Evolutionary conservation across 2,888 invertebrate genomes (phyloP).

Genomic region (Microctonus brassicae): DNA sequence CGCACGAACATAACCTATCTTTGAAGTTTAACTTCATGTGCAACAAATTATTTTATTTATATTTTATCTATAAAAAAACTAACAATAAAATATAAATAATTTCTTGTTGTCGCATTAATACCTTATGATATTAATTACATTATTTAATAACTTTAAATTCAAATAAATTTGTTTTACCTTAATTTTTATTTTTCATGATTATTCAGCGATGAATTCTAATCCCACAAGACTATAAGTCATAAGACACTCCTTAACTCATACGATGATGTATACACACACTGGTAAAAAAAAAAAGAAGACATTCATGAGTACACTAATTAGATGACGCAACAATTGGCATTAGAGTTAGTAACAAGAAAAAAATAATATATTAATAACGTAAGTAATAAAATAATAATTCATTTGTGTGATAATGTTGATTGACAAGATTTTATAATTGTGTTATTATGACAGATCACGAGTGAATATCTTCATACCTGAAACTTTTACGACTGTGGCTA

Average conservation of each 20-base stretch:
- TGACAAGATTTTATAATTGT: neutral
- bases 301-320: neutral
- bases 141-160: too few species aligned
- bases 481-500: neutral
- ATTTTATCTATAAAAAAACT: too few species aligned
- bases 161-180: too few species aligned
- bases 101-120: too few species aligned
- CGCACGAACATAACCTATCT: neutral
- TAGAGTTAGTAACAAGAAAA: neutral
- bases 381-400: neutral
- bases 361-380: neutral
- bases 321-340: neutral
- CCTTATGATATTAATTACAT: too few species aligned
- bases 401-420: neutral
- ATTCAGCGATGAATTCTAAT: too few species aligned
- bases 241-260: neutral
- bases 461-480: neutral
- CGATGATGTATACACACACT: neutral
- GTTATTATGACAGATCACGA: neutral
- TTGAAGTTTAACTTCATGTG: too few species aligned
- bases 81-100: too few species aligned
- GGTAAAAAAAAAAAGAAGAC: too few species aligned
- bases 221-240: neutral
- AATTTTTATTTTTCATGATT: too few species aligned
- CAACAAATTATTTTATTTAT: too few species aligned